Base-by-base conservation (phyloP, 2,888 invertebrate species). In the Saturnia pavonia region DNA sequence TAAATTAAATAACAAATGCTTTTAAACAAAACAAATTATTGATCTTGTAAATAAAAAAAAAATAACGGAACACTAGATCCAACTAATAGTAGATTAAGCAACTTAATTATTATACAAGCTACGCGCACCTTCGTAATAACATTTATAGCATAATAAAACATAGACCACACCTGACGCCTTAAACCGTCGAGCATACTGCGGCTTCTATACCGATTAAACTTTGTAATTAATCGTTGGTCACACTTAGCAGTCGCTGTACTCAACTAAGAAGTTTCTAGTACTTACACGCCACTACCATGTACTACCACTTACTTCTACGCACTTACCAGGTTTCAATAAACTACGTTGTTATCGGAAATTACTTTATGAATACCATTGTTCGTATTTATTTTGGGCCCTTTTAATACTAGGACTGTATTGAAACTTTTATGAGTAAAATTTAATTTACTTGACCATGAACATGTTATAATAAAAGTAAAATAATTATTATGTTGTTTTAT, bases 61-160 rank as follows among this genome's bases (percentile, higher is more conserved):
- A 57, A 14, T 4, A 25, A 57, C 4, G 57, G 12, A 57, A 25
- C 25, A 57, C 14, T 12, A 57, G 25, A 51, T 12, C 25, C 11
- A 57, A 25, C 57, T 57, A 57, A 25, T 25, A 57, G 57, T 57
- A 57, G 57, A 57, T 57, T 57, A 57, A 57, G 4, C 57, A 14
- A 57, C 25, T 25, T 57, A 74, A 75, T 76, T 73, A 69, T 70
- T 63, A 63, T 48, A 60, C 68, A 25, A 51, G 34, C 34, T 65
- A 48, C 69, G 67, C 60, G 65, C 66, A 51, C 69, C 42, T 69
- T 67, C 69, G 34, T 71, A 73, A 76, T 76, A 77, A 79, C 79
- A 72, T 75, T 80, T 79, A 83, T 79, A 77, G 76, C 70, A 80
- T 81, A 80, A 79, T 82, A 78, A 80, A 82, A 81, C 74, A 80